phyloP scores from a whole-genome alignment of 92 coral and sea anemone species.

The Paramuricea clavata region DNA sequence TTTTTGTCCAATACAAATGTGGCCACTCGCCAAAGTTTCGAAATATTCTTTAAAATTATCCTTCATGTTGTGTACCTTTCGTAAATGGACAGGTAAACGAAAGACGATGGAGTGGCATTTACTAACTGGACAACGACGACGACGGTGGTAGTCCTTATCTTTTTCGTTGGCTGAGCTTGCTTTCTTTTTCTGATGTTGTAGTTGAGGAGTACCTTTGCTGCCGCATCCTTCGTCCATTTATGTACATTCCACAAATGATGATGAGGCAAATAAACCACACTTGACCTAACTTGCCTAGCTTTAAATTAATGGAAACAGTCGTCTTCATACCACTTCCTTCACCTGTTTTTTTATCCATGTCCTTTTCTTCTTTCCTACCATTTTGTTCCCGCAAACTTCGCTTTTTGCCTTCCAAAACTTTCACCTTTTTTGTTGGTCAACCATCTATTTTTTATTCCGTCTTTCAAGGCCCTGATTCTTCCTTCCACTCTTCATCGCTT shows the following conservation, averaged over 20 bases:
- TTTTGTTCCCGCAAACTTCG: background rate
- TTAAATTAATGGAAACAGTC: too few relatives aligned
- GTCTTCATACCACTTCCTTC: too few relatives aligned
- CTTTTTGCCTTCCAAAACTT: too few relatives aligned
- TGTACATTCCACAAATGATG: conserved; percentile 55
- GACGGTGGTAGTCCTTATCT: conserved; percentile 44
- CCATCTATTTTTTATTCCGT: too few relatives aligned
- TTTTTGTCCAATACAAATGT: background rate
- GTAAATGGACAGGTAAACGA: conserved; percentile 46
- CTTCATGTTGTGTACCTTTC: conserved; percentile 50
- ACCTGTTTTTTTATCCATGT: background rate
- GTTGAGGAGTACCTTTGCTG: background rate
- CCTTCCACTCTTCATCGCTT: too few relatives aligned
- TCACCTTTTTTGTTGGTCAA: background rate
- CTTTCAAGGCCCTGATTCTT: too few relatives aligned
- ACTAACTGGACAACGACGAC: conserved; percentile 39
- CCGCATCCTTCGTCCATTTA: conserved; percentile 45
- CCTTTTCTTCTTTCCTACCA: background rate
- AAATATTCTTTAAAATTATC: background rate
- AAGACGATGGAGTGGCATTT: conserved; percentile 46
- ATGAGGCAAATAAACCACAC: conserved; percentile 48
- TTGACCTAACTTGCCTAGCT: background rate
- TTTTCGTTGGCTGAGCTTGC: background rate
- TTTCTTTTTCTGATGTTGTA: conserved; percentile 22
- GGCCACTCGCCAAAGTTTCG: background rate